These are phyloP conservation scores for Drosophila mauritiana DNA, from an alignment of 1,140 invertebrate genomes.

Conservation along the genomic window DNA sequence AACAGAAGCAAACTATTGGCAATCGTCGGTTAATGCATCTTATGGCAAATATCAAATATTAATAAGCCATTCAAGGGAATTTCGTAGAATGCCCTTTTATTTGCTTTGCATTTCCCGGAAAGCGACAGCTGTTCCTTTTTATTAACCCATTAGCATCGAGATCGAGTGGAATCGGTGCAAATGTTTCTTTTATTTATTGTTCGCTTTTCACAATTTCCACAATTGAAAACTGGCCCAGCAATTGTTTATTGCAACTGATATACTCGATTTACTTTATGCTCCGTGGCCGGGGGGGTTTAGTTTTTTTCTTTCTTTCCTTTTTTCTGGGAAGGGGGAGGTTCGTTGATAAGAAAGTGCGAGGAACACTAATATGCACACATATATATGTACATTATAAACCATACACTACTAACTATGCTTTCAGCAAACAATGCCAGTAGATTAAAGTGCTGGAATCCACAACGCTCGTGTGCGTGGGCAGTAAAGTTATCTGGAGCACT, in stretches of 20 bases:
- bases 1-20: too few relatives aligned
- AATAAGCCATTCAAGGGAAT: not conserved
- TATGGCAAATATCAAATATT: not conserved
- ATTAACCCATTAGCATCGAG: slow-evolving; percentile 4
- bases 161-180: slow-evolving; percentile 5
- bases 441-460: slow-evolving; percentile 30
- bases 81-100: not conserved
- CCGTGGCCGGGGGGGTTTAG: not conserved
- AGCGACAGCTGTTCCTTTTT: slow-evolving; percentile 12
- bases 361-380: not conserved
- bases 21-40: too few relatives aligned
- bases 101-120: not conserved
- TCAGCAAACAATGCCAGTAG: slow-evolving; percentile 32
- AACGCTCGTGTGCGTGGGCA: slow-evolving; percentile 33
- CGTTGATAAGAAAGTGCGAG: slow-evolving; percentile 19
- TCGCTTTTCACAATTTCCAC: slow-evolving; percentile 12
- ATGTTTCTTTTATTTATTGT: slow-evolving; percentile 3
- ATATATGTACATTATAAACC: not conserved
- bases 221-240: slow-evolving; percentile 28
- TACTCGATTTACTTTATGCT: slow-evolving; percentile 8
- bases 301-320: too few relatives aligned
- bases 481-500: slow-evolving; percentile 32
- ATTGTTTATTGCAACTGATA: slow-evolving; percentile 47
- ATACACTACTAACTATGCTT: slow-evolving; percentile 10
- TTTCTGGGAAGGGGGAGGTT: not conserved